Evolutionary conservation across 2,888 invertebrate genomes (phyloP).

Genomic region (Anagyrus pseudococci): DNA sequence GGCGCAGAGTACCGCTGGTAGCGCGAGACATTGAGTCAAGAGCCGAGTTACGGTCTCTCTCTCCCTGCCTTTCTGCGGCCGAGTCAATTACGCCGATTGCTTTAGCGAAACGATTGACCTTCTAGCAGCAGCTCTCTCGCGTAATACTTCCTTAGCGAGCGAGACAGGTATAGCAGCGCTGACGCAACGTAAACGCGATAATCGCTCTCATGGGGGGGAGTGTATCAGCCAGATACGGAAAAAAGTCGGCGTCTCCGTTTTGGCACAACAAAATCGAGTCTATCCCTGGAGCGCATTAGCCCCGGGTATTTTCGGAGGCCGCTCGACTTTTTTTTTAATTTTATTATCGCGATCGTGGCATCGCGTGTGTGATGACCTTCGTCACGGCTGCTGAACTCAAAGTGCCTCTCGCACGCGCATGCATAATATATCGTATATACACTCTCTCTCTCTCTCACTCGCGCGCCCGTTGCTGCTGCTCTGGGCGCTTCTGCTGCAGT

Average conservation of each 20-base stretch:
- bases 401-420: not conserved
- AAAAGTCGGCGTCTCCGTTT: no score
- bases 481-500: no score
- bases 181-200: slow-evolving; percentile 5
- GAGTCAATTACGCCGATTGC: slow-evolving; percentile 20
- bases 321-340: no score
- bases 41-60: not conserved
- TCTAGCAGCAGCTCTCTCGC: slow-evolving; percentile 12
- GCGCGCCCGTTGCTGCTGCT: not conserved
- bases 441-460: not conserved
- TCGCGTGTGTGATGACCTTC: slow-evolving; percentile 31
- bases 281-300: no score
- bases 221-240: no score
- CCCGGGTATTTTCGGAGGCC: no score
- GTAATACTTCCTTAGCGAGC: slow-evolving; percentile 11
- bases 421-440: not conserved
- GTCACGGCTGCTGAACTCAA: slow-evolving; percentile 31
- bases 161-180: no score
- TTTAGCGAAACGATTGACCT: slow-evolving; percentile 27
- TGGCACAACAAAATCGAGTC: no score
- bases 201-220: not conserved
- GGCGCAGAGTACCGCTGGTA: not conserved
- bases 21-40: not conserved
- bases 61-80: no score
- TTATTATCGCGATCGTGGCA: slow-evolving; percentile 9